Evolutionary conservation across 2,113 vertebrate genomes (phyloP), one percentile per base, ranked within the genome.

Genomic region (Macheiramphus alcinus): DNA sequence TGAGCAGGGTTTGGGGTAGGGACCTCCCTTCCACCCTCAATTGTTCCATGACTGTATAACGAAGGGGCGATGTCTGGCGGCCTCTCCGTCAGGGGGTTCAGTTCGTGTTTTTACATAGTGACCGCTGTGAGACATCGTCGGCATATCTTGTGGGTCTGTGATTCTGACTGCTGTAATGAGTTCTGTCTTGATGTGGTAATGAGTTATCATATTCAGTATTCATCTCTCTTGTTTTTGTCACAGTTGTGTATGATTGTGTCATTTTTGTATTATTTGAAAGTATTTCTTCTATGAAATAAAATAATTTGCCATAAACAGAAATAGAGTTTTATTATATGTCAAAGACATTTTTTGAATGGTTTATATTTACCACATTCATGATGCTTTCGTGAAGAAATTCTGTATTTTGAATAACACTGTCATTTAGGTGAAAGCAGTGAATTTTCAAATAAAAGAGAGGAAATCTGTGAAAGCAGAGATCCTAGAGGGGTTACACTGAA

Each of bases 201-300:
- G 92, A 94, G 84, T 96, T 97, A 94, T 82, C 80, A 75, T 95
- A 87, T 86, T 97, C 97, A 97, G 97, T 98, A 97, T 98, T 98
- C 98, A 98, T 98, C 98, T 98, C 98, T 97, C 93, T 97, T 97
- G 94, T 95, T 97, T 95, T 97, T 97, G 98, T 98, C 98, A 95
- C 96, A 93, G 95, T 97, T 98, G 96, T 98, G 95, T 97, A 96
- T 94, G 90, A 97, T 97, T 96, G 90, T 97, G 97, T 97, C 97
- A 96, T 98, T 96, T 97, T 98, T 98, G 97, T 98, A 98, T 97
- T 94, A 96, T 98, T 98, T 97, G 96, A 97, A 98, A 98, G 73
- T 97, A 98, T 98, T 98, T 97, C 98, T 98, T 98, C 98, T 98
- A 97, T 88, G 93, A 98, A 98, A 98, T 98, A 98, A 98, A 98